phyloP scores from a whole-genome alignment of 2,888 invertebrate genomes.

The Troides helena region DNA sequence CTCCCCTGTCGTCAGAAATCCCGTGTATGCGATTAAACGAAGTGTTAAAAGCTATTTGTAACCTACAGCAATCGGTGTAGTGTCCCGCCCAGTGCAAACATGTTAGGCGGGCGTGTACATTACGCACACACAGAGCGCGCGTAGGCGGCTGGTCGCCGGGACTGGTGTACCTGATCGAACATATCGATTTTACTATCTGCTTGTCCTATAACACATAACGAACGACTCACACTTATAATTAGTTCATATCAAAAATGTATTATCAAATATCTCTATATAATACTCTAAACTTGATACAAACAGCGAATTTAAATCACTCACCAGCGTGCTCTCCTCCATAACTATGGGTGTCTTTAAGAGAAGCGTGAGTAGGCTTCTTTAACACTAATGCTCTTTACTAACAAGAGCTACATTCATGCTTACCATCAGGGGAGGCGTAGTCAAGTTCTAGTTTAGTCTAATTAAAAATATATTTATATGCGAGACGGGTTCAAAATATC shows the following conservation, averaged over 20 bases:
- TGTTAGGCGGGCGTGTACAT: slow-evolving; percentile 2
- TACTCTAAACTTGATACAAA: background rate
- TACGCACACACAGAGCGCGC: background rate
- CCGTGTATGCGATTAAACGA: background rate
- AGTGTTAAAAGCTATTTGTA: slow-evolving; percentile 9
- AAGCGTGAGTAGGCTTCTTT: too few relatives aligned
- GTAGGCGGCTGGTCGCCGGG: slow-evolving; percentile 2
- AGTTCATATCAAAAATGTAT: background rate
- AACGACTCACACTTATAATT: background rate
- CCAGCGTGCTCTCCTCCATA: background rate
- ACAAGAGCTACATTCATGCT: too few relatives aligned
- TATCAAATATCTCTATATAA: background rate
- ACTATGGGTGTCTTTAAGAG: too few relatives aligned
- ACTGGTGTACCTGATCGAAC: background rate
- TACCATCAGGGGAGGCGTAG: too few relatives aligned
- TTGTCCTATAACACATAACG: slow-evolving; percentile 21
- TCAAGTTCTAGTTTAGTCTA: too few relatives aligned
- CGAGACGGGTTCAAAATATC: too few relatives aligned
- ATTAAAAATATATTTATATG: too few relatives aligned
- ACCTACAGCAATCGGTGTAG: background rate
- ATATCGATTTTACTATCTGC: slow-evolving; percentile 21
- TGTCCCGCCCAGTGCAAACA: slow-evolving; percentile 14
- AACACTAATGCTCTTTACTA: too few relatives aligned
- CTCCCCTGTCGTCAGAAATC: background rate
- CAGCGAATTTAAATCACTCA: background rate